Conservation (phyloP, 2,113 vertebrate species). For the Corapipo altera region DNA sequence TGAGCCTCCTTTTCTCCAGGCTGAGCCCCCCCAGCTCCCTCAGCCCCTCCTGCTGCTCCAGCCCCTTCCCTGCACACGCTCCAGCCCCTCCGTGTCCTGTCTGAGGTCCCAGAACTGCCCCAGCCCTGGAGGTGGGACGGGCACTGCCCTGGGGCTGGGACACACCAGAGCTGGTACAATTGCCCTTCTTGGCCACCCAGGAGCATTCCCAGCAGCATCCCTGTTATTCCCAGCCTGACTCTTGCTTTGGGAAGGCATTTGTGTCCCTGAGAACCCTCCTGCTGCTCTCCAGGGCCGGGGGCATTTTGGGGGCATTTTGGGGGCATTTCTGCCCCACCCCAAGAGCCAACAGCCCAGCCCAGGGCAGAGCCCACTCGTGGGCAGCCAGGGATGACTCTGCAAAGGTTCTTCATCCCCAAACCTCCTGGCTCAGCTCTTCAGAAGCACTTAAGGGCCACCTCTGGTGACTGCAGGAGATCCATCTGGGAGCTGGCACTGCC, state of each 20-base stretch:
- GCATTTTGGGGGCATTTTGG: neutral
- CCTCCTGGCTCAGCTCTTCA: neutral
- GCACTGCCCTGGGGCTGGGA: no score
- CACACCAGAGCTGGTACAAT: neutral
- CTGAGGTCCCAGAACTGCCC: neutral
- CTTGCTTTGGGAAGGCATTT: neutral
- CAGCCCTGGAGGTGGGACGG: neutral
- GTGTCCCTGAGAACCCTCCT: neutral
- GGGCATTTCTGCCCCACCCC: neutral
- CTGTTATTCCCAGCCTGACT: neutral
- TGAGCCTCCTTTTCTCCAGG: no score
- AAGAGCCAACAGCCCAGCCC: neutral
- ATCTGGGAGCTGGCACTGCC: neutral
- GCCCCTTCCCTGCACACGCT: neutral
- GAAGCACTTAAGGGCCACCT: neutral
- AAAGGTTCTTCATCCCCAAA: neutral
- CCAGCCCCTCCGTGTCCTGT: neutral
- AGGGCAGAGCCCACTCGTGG: rapidly evolving
- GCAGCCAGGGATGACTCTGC: rapidly evolving
- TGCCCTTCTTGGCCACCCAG: neutral
- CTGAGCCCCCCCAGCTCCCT: no score
- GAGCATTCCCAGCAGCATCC: neutral
- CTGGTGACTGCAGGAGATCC: rapidly evolving
- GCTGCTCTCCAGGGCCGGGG: neutral
- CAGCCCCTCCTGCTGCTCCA: no score